Conservation (phyloP, 2,113 vertebrate species). For the Chamaea fasciata region DNA sequence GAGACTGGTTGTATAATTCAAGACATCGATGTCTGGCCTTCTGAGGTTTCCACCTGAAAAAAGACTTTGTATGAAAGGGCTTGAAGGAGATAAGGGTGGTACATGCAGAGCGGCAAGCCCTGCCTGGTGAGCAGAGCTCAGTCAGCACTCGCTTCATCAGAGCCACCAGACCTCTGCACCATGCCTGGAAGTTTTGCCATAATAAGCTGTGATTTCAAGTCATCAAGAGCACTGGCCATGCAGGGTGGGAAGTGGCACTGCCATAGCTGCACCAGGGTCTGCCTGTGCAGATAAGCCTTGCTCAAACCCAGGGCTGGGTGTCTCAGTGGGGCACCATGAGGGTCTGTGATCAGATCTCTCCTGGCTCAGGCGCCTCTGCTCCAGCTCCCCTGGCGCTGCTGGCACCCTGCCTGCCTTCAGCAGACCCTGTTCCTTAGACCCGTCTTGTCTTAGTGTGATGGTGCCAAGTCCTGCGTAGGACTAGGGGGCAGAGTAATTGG, state of each 20-base stretch:
- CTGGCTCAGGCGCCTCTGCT: background rate
- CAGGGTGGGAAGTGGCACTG: background rate
- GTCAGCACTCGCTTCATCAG: background rate
- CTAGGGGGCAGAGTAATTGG: background rate
- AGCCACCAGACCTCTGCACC: background rate
- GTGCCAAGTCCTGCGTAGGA: background rate
- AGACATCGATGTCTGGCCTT: background rate
- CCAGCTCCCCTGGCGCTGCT: background rate
- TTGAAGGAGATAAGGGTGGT: background rate
- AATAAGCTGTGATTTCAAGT: background rate
- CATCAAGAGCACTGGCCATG: background rate
- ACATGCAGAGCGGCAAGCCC: accelerated
- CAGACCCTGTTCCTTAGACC: accelerated
- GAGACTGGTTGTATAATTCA: constrained; percentile 16
- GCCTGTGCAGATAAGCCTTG: background rate
- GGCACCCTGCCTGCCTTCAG: background rate
- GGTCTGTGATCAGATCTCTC: accelerated
- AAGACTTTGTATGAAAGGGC: background rate
- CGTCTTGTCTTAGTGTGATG: background rate
- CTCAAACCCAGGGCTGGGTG: background rate
- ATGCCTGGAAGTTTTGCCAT: background rate
- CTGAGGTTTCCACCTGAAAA: background rate
- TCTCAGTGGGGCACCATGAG: accelerated
- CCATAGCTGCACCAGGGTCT: background rate
- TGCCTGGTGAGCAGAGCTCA: background rate